Evolutionary conservation across 2,113 vertebrate species (phyloP).

Genomic region (Lethenteron reissneri): DNA sequence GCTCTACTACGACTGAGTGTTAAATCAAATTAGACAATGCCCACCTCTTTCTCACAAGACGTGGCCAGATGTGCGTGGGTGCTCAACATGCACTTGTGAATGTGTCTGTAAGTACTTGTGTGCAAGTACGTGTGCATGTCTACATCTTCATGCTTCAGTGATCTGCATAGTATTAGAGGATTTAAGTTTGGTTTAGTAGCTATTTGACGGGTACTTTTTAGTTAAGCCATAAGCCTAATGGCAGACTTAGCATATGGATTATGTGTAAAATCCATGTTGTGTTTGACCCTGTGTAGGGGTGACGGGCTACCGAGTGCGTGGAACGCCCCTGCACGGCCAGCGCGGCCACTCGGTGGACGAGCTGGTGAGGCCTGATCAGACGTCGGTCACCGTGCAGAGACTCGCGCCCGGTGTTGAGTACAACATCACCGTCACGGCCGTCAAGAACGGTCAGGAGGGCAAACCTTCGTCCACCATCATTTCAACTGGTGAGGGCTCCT

Average conservation of each 20-base stretch:
- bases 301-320: conserved; percentile 62
- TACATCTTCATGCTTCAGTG: not conserved
- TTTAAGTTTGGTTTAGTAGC: no score
- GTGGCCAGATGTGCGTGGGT: not conserved
- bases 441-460: conserved; percentile 70
- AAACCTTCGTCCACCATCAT: conserved; percentile 44
- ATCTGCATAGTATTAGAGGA: no score
- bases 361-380: conserved; percentile 47
- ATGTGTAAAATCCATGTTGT: no score
- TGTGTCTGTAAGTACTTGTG: not conserved
- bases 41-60: no score
- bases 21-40: no score
- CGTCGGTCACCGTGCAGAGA: conserved; percentile 61
- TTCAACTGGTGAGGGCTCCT: no score
- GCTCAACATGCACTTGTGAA: not conserved
- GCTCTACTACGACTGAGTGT: no score
- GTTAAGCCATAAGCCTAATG: no score
- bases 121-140: not conserved
- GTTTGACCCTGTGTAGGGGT: conserved; percentile 29
- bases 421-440: conserved; percentile 67
- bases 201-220: no score
- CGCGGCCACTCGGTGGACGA: conserved; percentile 63
- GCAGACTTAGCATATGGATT: no score
- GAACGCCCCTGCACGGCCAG: conserved; percentile 44
- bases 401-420: conserved; percentile 73